Evolutionary conservation across 2,797 vertebrate genomes (phyloP), one percentile per base, ranked within the genome.

Genomic region (Amblyraja radiata): DNA sequence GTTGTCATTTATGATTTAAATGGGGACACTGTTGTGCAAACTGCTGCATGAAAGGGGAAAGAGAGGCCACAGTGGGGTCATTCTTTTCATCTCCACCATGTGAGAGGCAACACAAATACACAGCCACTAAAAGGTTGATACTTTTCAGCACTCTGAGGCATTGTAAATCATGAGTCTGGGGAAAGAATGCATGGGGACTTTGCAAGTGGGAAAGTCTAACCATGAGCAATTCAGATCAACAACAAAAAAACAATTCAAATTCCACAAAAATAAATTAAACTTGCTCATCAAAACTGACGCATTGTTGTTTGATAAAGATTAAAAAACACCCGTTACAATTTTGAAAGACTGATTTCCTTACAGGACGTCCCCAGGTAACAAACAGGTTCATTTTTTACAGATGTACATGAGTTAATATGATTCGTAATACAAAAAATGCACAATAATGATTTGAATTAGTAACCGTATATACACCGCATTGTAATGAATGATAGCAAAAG

Each of bases 61-160:
- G 36, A n/a, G 65, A 74, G 90, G 90, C 90, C 90, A 92, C 36
- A 74, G 21, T 28, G 8, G 71, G 90, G 90, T 54, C 39, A 23
- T 76, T 92, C 90, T 76, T 92, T 92, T 92, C 90, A 92, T 54
- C 68, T 58, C 71, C 23, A 65, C 68, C 46, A 36, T 46, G 90
- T 46, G 39, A 46, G 68, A 91, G 21, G 73, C 65, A 46, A 54
- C 88, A 76, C 90, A 76, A 91, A 25, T 76, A 58, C 39, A 74
- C 23, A 92, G 90, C 10, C 39, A 92, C 39, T 46, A 76, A 92
- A 76, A 92, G 14, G 84, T 9, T 88, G 84, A 16, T 88, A 21
- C 61, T 36, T 65, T 63, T 88, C 84, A 88, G 84, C 16, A 36
- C 63, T 32, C 36, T 6, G n/a, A 68, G 63, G 71, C 71, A 58